Percentiles rank a stretch among this genome's conserved stretches.
These are phyloP conservation scores for Coenonympha glycerion DNA, from an alignment of 2,888 invertebrate genomes.

Conservation along the genomic window DNA sequence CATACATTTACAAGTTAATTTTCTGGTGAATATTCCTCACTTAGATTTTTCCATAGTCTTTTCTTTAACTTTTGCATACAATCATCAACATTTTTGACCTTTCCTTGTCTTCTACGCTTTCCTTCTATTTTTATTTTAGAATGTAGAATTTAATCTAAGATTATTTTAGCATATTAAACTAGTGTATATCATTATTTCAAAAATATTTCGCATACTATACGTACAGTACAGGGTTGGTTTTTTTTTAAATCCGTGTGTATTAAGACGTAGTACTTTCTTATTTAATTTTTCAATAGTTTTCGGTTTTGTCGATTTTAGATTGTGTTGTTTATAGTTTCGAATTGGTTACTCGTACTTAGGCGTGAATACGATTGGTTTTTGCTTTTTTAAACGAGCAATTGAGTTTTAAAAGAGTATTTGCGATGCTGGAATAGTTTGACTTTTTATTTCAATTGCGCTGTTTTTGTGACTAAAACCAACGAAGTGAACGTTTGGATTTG, in stretches of 20 bases:
- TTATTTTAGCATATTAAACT: not conserved
- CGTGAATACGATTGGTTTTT: constrained; percentile 20
- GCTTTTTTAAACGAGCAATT: constrained; percentile 18
- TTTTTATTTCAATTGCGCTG: constrained; percentile 16
- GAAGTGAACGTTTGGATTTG: constrained; percentile 9
- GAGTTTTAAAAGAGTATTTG: not conserved
- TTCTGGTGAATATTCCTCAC: too few relatives aligned
- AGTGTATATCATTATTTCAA: constrained; percentile 17
- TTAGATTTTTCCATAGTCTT: too few relatives aligned
- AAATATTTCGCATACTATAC: not conserved
- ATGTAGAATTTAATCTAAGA: too few relatives aligned
- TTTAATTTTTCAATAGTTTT: constrained; percentile 18
- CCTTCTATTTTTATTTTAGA: too few relatives aligned
- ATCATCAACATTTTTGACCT: too few relatives aligned
- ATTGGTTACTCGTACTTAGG: constrained; percentile 23
- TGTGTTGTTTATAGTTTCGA: constrained; percentile 24
- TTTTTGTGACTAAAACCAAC: constrained; percentile 14
- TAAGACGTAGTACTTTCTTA: constrained; percentile 12
- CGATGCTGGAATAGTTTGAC: constrained; percentile 16
- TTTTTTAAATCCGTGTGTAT: not conserved
- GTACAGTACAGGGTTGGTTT: not conserved
- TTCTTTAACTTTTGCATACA: too few relatives aligned
- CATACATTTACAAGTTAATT: too few relatives aligned
- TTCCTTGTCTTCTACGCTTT: too few relatives aligned
- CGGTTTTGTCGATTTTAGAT: constrained; percentile 28